A percentile compares a stretch with the other conserved stretches of the same genome.
Conservation (phyloP, 2,888 invertebrate species). For the Craniophora ligustri region DNA sequence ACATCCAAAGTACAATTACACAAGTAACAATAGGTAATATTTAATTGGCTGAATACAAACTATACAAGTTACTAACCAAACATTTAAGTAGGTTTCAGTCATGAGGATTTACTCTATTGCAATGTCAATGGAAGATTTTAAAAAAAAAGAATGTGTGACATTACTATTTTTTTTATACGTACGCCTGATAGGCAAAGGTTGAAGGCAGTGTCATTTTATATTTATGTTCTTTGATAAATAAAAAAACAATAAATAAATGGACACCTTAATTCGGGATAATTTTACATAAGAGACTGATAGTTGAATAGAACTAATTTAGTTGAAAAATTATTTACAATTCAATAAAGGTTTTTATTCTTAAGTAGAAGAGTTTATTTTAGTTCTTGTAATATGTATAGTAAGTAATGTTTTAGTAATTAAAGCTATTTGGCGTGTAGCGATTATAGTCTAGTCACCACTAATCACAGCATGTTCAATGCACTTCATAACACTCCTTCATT, state of each 20-base stretch:
- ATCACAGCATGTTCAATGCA: slow-evolving; percentile 57
- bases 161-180: too few species aligned
- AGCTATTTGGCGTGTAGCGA: slow-evolving; percentile 59
- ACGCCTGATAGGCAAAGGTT: too few species aligned
- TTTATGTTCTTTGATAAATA: too few species aligned
- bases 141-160: not conserved
- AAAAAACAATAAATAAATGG: not conserved
- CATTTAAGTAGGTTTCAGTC: slow-evolving; percentile 4
- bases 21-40: slow-evolving; percentile 25
- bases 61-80: slow-evolving; percentile 3
- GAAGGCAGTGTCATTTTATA: too few species aligned
- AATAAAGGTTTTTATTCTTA: not conserved
- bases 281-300: not conserved
- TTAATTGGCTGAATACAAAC: slow-evolving; percentile 1
- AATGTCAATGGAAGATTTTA: not conserved
- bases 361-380: not conserved
- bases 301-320: not conserved
- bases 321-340: not conserved
- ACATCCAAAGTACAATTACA: slow-evolving; percentile 32
- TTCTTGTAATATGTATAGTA: slow-evolving; percentile 23
- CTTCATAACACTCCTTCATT: slow-evolving; percentile 38
- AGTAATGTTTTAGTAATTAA: slow-evolving; percentile 29
- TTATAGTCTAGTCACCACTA: slow-evolving; percentile 51
- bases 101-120: not conserved
- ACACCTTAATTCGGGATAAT: not conserved